Percentiles rank a stretch among this genome's conserved stretches.
Conservation (phyloP, 2,888 invertebrate species). For the Lapara coniferarum region DNA sequence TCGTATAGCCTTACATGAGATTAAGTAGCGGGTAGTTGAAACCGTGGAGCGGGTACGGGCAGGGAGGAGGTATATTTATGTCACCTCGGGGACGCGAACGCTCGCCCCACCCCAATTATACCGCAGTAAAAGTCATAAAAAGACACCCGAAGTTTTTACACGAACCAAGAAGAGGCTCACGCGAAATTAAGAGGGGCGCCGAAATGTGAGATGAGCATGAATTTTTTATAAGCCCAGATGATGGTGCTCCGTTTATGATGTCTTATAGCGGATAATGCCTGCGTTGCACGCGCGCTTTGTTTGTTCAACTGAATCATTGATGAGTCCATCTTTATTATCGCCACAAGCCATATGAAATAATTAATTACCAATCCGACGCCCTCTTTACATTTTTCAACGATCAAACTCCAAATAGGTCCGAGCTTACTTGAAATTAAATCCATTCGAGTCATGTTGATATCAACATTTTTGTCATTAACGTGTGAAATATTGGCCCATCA, state of each 20-base stretch:
- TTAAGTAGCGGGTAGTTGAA: constrained; percentile 75
- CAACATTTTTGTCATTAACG: constrained; percentile 47
- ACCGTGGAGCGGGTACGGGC: constrained; percentile 58
- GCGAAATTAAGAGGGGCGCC: constrained; percentile 84
- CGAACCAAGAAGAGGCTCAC: constrained; percentile 81
- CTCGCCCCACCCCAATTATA: constrained; percentile 83
- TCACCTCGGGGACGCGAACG: constrained; percentile 81
- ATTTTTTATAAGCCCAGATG: constrained; percentile 84
- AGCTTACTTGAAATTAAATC: constrained; percentile 42
- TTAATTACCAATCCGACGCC: constrained; percentile 68
- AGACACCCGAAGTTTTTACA: constrained; percentile 84
- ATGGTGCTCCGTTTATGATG: constrained; percentile 83
- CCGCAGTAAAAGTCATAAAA: constrained; percentile 85
- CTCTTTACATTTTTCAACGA: constrained; percentile 42
- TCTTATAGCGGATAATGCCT: constrained; percentile 80
- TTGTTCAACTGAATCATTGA: constrained; percentile 78
- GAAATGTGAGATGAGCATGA: constrained; percentile 84
- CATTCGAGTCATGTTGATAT: constrained; percentile 43
- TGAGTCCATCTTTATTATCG: constrained; percentile 72
- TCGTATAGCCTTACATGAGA: constrained; percentile 78
- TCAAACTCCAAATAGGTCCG: constrained; percentile 46
- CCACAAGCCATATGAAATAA: constrained; percentile 71
- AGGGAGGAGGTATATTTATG: constrained; percentile 80
- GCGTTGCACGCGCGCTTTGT: constrained; percentile 76
- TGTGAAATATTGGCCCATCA: constrained; percentile 46